Percentiles rank a stretch among this genome's conserved stretches.
Evolutionary conservation across 2,113 vertebrate species (phyloP).

Genomic region (Rhabdornis inornatus): DNA sequence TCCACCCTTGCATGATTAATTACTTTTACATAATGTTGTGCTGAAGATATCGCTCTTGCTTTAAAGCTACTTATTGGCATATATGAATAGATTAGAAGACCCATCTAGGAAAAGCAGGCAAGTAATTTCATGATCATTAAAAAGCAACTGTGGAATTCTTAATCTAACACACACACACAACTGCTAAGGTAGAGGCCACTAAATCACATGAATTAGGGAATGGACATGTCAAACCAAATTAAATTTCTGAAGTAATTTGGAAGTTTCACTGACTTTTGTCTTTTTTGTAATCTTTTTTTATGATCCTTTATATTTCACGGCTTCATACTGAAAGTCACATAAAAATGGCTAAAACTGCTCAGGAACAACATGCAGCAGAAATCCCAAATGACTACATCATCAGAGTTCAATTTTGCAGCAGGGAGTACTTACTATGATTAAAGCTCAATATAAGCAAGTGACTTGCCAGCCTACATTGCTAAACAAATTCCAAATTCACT

Average conservation of each 20-base stretch:
- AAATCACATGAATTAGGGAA: neutral
- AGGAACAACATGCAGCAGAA: neutral
- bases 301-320: neutral
- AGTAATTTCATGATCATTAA: constrained; percentile 13
- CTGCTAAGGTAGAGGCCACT: neutral
- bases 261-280: neutral
- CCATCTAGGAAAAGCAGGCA: constrained; percentile 1
- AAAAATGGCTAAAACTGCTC: neutral
- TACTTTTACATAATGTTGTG: constrained; percentile 23
- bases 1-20: constrained; percentile 18
- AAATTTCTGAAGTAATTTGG: neutral
- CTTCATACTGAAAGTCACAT: neutral
- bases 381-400: neutral
- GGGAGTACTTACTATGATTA: neutral
- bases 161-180: neutral
- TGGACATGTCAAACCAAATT: neutral
- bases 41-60: constrained; percentile 39
- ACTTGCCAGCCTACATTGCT: neutral
- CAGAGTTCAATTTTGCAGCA: neutral
- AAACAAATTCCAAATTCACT: constrained; percentile 19
- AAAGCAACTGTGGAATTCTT: neutral
- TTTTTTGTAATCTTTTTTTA: neutral
- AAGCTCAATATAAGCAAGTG: neutral
- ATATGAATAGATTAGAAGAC: constrained; percentile 2
- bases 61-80: constrained; percentile 28